These are phyloP conservation scores for Zygothrica quintamaculata DNA, from an alignment of 2,888 invertebrate species.

Conservation along the genomic window DNA sequence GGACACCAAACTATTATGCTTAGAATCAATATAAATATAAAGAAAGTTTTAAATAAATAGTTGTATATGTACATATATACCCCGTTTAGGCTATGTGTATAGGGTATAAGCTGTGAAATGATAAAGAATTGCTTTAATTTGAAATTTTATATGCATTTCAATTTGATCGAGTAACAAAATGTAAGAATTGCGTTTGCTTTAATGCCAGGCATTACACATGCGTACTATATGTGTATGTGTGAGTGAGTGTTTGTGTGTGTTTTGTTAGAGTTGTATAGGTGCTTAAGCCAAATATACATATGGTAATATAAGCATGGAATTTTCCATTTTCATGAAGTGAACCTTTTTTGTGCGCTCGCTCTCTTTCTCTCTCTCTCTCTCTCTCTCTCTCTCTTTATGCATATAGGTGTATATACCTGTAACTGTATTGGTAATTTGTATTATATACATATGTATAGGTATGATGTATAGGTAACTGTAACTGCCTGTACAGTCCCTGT, in stretches of 20 bases:
- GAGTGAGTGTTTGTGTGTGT: background rate
- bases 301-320: background rate
- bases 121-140: background rate
- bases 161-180: background rate
- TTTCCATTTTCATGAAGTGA: background rate
- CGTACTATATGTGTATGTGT: background rate
- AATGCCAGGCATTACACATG: conserved; percentile 19
- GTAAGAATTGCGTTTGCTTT: background rate
- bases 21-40: too few species aligned
- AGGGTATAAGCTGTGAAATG: too few species aligned
- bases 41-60: too few species aligned
- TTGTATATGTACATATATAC: too few species aligned
- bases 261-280: too few species aligned
- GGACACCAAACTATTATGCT: too few species aligned
- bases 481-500: conserved; percentile 1
- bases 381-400: background rate
- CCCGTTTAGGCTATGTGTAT: too few species aligned
- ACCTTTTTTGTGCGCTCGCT: too few species aligned
- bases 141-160: conserved; percentile 1
- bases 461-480: background rate
- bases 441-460: background rate
- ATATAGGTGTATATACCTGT: background rate
- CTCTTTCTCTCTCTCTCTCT: too few species aligned
- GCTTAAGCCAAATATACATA: too few species aligned
- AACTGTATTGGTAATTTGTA: too few species aligned